Evolutionary conservation across 92 coral and sea anemone genomes (phyloP).

Genomic region (Phymanthus crucifer): DNA sequence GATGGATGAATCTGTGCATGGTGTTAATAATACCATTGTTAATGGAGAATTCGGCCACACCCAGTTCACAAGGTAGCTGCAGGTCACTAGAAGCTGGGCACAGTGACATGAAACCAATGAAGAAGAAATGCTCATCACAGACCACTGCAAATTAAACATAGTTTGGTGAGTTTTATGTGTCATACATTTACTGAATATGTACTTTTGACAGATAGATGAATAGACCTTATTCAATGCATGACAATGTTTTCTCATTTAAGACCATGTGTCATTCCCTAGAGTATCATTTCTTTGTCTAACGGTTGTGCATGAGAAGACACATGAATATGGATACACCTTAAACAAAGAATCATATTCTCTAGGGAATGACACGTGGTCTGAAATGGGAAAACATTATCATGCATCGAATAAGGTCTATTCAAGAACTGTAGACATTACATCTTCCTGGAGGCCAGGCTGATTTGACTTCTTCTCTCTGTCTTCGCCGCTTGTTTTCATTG

Average conservation of each 20-base stretch:
- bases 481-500: constrained; percentile 83
- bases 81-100: constrained; percentile 67
- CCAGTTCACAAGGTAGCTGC: constrained; percentile 88
- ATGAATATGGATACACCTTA: too few relatives aligned
- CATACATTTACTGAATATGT: neutral
- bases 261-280: too few relatives aligned
- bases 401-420: too few relatives aligned
- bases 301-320: too few relatives aligned
- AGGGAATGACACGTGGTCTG: too few relatives aligned
- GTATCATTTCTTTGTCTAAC: too few relatives aligned
- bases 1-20: constrained; percentile 85
- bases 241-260: too few relatives aligned
- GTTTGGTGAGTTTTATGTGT: neutral
- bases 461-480: constrained; percentile 77
- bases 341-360: too few relatives aligned
- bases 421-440: constrained; percentile 55
- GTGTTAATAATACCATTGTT: constrained; percentile 73
- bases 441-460: constrained; percentile 80
- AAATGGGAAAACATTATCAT: too few relatives aligned
- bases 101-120: constrained; percentile 88
- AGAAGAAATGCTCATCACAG: constrained; percentile 82
- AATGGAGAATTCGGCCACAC: constrained; percentile 81
- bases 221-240: too few relatives aligned
- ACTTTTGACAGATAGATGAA: too few relatives aligned
- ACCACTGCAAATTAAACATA: constrained; percentile 59